Evolutionary conservation across 2,113 vertebrate species (phyloP).

Genomic region (Lynx canadensis): DNA sequence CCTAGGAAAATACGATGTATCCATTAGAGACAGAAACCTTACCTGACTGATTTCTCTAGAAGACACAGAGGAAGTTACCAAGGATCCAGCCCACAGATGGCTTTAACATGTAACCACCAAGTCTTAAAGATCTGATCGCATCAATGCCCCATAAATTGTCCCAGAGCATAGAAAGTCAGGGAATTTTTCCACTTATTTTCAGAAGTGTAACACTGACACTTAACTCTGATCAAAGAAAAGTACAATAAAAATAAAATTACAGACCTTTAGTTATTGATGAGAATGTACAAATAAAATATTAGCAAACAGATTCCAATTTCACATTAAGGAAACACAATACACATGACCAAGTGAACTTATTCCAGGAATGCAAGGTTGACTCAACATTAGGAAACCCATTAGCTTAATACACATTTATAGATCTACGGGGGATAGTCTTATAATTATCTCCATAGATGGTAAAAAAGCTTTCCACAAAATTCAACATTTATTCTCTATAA

Average conservation of each 20-base stretch:
- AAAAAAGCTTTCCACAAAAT: not conserved
- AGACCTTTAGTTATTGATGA: not conserved
- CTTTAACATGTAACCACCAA: not conserved
- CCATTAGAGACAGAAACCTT: not conserved
- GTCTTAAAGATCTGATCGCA: not conserved
- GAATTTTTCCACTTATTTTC: not conserved
- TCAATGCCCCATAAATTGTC: not conserved
- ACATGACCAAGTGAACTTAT: not conserved
- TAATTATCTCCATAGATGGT: not conserved
- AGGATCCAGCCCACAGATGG: not conserved
- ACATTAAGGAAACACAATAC: not conserved
- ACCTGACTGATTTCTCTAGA: not conserved
- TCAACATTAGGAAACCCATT: not conserved
- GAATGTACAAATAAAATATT: not conserved
- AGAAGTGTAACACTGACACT: not conserved
- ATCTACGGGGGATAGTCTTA: not conserved
- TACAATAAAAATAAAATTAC: not conserved
- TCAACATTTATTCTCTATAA: not conserved
- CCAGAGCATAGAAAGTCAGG: not conserved
- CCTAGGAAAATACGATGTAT: not conserved
- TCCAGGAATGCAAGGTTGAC: not conserved
- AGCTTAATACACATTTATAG: not conserved
- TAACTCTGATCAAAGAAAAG: not conserved
- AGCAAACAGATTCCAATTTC: not conserved
- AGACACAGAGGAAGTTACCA: not conserved